Evolutionary conservation across 2,888 invertebrate genomes (phyloP).

Genomic region (Acanthopleura granulata): DNA sequence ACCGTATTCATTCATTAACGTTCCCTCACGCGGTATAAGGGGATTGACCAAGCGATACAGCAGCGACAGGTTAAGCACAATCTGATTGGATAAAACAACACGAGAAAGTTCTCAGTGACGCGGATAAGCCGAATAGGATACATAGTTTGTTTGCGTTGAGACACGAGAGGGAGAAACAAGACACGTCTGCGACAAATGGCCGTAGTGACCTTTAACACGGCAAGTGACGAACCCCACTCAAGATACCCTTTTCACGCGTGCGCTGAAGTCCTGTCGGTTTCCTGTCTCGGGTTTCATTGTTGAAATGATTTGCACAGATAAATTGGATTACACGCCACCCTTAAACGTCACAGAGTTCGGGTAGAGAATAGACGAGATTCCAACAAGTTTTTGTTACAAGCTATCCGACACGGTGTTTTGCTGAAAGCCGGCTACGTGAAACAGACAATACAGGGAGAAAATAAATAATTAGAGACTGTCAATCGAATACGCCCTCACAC

Average conservation of each 20-base stretch:
- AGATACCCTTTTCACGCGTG: background rate
- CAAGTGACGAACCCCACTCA: background rate
- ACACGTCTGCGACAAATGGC: slow-evolving; percentile 1
- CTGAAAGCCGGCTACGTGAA: background rate
- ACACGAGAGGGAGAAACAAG: background rate
- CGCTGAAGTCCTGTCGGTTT: background rate
- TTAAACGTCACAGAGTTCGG: background rate
- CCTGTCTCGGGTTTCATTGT: background rate
- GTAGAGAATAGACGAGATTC: background rate
- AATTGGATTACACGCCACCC: background rate
- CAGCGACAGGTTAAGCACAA: background rate
- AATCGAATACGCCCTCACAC: background rate
- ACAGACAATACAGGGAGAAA: background rate
- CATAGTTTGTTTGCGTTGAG: slow-evolving; percentile 3
- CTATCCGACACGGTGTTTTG: background rate
- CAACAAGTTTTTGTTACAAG: background rate
- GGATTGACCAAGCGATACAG: too few species aligned
- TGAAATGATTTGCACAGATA: background rate
- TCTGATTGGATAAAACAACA: slow-evolving; percentile 3
- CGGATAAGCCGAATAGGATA: background rate
- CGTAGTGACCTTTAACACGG: background rate
- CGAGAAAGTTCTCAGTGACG: background rate
- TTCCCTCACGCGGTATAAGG: too few species aligned
- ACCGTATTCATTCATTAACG: too few species aligned
- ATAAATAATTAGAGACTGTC: background rate